Evolutionary conservation across 2,797 vertebrate species (phyloP), one percentile per base, ranked within the genome.

Genomic region (Chelmon rostratus): DNA sequence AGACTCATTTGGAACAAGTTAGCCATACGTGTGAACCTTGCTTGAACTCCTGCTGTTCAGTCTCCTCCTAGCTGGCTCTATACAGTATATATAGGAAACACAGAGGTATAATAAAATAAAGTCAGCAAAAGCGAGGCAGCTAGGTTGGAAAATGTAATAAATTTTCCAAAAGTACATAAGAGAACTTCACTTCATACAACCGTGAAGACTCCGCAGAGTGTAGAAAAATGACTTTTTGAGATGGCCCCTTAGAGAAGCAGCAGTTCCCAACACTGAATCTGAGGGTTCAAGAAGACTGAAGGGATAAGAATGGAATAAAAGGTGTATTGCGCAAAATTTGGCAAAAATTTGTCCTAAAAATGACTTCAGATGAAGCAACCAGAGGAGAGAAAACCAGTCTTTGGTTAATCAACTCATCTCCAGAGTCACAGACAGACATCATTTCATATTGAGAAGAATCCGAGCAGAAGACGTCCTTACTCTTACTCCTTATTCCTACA

Each of bases 1-100:
- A 66, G 61, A 85, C 70, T 81, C 83, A 90, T 91, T 92, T 90
- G 81, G 85, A 89, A 89, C 75, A 81, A 57, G 80, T 91, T 91
- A 89, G 74, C 68, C 79, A 66, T 54, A 67, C 23, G 52, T 76
- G 71, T 88, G 85, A 90, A 88, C 86, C 71, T 78, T 63, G 57
- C 37, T 47, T 86, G 81, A 91, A 80, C 82, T 82, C 84, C 58
- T 69, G 21, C 75, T 42, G 76, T 50, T 82, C 57, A 49, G 37
- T 49, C 64, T 88, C 70, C 71, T 46, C 47, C 62, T 63, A 8
- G 49, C 21, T 72, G 47, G 42, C 19, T 77, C 31, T 1, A 38
- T 52, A 63, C 58, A 61, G 59, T 38, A 54, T 64, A 50, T 58
- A 42, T 33, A 84, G 52, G 42, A 87, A 73, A 84, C 44, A 73